phyloP scores from a whole-genome alignment of 2,113 vertebrate genomes.

The Pavo muticus region DNA sequence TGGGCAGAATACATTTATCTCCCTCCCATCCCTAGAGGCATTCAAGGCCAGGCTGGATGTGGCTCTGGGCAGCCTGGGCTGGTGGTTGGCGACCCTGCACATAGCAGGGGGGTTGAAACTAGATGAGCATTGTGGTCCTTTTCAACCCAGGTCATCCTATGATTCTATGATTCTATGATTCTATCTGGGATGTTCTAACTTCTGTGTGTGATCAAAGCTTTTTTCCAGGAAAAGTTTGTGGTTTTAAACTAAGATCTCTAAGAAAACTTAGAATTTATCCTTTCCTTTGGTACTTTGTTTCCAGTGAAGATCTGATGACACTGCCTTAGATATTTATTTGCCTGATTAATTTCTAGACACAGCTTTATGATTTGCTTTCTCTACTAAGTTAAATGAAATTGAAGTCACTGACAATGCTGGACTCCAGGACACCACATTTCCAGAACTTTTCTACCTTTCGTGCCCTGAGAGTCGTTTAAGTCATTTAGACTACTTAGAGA shows the following conservation, averaged over 20 bases:
- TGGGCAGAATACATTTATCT: rapidly evolving
- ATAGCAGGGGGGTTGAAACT: too few species aligned
- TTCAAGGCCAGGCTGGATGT: too few species aligned
- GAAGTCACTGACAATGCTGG: not conserved
- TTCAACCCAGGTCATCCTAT: too few species aligned
- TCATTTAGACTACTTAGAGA: not conserved
- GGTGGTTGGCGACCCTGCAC: too few species aligned
- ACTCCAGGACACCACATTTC: not conserved
- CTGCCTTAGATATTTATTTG: not conserved
- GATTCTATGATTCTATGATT: too few species aligned
- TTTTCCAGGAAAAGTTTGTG: not conserved
- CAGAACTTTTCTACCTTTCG: not conserved
- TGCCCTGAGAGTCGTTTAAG: not conserved
- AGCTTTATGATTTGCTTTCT: not conserved
- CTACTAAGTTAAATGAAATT: not conserved
- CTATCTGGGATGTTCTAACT: not conserved
- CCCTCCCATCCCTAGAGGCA: too few species aligned
- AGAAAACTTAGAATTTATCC: not conserved
- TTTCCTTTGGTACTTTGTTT: not conserved
- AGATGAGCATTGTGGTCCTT: too few species aligned
- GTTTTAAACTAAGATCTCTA: not conserved
- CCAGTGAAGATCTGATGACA: not conserved
- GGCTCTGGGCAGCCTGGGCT: too few species aligned
- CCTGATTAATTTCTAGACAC: not conserved
- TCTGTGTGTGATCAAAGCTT: not conserved